Base-by-base conservation (phyloP, 2,888 invertebrate species). In the Drosophila flavopinicola region DNA sequence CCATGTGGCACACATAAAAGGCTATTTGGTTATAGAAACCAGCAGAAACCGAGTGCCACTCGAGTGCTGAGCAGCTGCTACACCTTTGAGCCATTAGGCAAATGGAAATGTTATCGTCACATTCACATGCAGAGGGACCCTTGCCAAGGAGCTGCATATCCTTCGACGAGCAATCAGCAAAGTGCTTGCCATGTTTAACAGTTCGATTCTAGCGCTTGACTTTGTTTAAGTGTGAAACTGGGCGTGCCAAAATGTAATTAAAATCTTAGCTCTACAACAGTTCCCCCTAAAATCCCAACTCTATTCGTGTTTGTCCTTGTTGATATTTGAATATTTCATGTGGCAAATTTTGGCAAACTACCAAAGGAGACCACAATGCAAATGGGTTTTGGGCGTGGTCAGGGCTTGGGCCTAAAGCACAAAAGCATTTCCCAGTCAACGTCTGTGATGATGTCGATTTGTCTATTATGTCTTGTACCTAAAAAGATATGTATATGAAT, bases 221-320 rank as follows among this genome's bases (percentile, higher is more conserved):
- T 61, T 53, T 45, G 25, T 15, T 39, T 37, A 32, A 60, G 71
- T 66, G 72, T 39, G 59, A 85, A 66, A 61, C n/a, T 7, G 23
- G 57, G 44, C 66, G 63, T 87, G 78, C 44, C 64, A 56, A 74
- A 77, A 67, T 61, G 51, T 59, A 66, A 87, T 79, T 85, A 85
- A 74, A 66, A 23, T 53, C 30, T 51, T n/a, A 37, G 7, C 24
- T 25, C 27, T 20, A 20, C 20, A 20, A 20, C 20, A 2, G 20
- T 20, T 20, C 20, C 20, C 20, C 2, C 20, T 3, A 4, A 20
- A 20, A 20, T 20, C 2, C 20, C 10, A n/a, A 11, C 0, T 1
- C 24, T 11, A 17, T 13, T 25, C 10, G n/a, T 37, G n/a, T 6
- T 6, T 23, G 33, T 25, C 13, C 30, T 37, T 53, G 48, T 29